Conservation (phyloP, 1,140 invertebrate species). For the Physella acuta region DNA sequence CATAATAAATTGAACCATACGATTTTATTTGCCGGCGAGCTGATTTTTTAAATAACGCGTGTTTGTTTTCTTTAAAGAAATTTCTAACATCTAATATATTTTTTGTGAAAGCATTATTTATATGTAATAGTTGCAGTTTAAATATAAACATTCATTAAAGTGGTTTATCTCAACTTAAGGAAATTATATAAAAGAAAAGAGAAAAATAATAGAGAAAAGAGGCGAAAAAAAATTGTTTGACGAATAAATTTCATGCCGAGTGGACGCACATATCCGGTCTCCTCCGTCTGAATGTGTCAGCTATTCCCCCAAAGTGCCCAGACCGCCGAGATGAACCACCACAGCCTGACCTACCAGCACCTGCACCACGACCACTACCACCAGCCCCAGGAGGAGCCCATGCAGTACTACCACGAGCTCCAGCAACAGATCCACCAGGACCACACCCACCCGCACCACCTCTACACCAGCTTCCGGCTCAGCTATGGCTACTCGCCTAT, state of each 20-base stretch:
- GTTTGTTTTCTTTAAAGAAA: too few species aligned
- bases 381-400: not conserved
- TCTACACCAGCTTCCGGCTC: constrained; percentile 22
- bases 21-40: too few species aligned
- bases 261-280: too few species aligned
- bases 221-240: not conserved
- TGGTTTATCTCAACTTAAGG: too few species aligned
- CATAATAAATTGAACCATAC: too few species aligned
- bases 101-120: too few species aligned
- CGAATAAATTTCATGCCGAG: not conserved
- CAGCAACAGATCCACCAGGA: constrained; percentile 14
- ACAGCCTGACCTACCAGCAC: not conserved
- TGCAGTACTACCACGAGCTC: constrained; percentile 18
- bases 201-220: too few species aligned
- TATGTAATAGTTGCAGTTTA: too few species aligned
- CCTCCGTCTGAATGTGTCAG: constrained; percentile 11
- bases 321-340: not conserved
- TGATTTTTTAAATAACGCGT: too few species aligned
- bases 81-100: too few species aligned
- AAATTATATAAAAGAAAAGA: too few species aligned
- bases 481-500: constrained; percentile 21
- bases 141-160: too few species aligned
- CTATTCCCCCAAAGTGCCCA: not conserved
- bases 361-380: constrained; percentile 9
- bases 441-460: constrained; percentile 17